A percentile compares a stretch with the other conserved stretches of the same genome.
These are phyloP conservation scores for Boloria selene DNA, from an alignment of 2,888 invertebrate genomes.

Conservation along the genomic window DNA sequence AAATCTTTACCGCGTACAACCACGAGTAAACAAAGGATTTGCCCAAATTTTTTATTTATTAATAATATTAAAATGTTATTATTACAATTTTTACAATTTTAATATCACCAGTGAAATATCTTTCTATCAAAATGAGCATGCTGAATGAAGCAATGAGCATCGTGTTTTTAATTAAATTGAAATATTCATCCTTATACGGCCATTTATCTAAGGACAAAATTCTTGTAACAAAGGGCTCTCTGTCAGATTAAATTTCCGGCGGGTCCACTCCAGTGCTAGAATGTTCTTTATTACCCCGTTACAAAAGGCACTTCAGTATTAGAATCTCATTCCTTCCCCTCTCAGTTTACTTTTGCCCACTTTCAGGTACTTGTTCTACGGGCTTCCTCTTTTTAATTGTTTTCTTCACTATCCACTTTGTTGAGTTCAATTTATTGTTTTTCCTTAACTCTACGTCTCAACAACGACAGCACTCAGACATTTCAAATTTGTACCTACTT, in stretches of 20 bases:
- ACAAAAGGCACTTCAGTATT: conserved; percentile 75
- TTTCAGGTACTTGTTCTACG: conserved; percentile 39
- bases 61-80: background rate
- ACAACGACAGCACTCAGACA: conserved; percentile 22
- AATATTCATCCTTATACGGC: conserved; percentile 67
- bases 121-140: conserved; percentile 37
- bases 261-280: conserved; percentile 74
- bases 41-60: too few species aligned
- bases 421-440: conserved; percentile 36
- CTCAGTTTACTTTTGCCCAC: conserved; percentile 53
- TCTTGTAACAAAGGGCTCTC: conserved; percentile 69
- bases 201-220: conserved; percentile 76
- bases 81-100: conserved; percentile 1
- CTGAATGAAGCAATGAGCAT: conserved; percentile 56
- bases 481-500: conserved; percentile 7
- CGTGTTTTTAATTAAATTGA: conserved; percentile 76
- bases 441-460: conserved; percentile 36
- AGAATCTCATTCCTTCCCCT: conserved; percentile 65
- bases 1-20: too few species aligned
- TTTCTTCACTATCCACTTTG: conserved; percentile 34
- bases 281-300: conserved; percentile 76
- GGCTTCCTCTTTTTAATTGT: conserved; percentile 38
- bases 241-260: conserved; percentile 78
- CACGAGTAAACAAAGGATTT: too few species aligned
- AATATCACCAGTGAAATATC: conserved; percentile 23